Base-by-base conservation (phyloP, 2,888 invertebrate species). In the Lobophora halterata region DNA sequence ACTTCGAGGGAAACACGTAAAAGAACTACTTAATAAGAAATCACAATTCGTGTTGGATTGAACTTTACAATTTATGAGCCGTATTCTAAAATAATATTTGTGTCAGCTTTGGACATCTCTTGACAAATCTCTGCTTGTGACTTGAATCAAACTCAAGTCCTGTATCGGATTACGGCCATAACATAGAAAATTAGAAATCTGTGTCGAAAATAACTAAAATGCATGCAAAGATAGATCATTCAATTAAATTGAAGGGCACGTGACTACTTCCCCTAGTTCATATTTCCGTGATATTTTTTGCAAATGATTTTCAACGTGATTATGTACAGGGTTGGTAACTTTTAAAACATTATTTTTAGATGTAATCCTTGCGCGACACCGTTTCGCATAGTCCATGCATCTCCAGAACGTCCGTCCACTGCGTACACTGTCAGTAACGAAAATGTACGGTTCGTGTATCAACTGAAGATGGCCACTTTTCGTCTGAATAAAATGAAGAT, bases 351-450 rank as follows among this genome's bases (percentile, higher is more conserved):
- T 87, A 54, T 86, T 81, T 61, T 87, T 87, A 5, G 87, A 87
- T 1, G 87, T 87, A 40, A 87, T 87, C 41, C 87, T 70, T 5
- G 87, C 87, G n/a, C 87, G 75, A 58, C 87, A 87, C 24, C 85
- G 72, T 52, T 79, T 85, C 8, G 85, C 81, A 43, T 87, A 87
- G 45, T 87, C 87, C 82, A 86, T 83, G 52, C 88, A 88, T 25
- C 86, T 66, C 88, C 88, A 88, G 53, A 88, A 86, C 3, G 88
- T 88, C 26, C 87, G 68, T 4, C 87, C 88, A 53, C 87, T 86
- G 4, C 87, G 73, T 30, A 87, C 86, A 63, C 87, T 83, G 63
- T 87, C 87, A 30, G 87, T 86, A 49, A 87, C 87, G 56, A 86
- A 87, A 46, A 87, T 87, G 45, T 86, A 87, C 1, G 85, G 81